Base-by-base conservation (phyloP, 2,797 vertebrate species). In the Trachurus trachurus region DNA sequence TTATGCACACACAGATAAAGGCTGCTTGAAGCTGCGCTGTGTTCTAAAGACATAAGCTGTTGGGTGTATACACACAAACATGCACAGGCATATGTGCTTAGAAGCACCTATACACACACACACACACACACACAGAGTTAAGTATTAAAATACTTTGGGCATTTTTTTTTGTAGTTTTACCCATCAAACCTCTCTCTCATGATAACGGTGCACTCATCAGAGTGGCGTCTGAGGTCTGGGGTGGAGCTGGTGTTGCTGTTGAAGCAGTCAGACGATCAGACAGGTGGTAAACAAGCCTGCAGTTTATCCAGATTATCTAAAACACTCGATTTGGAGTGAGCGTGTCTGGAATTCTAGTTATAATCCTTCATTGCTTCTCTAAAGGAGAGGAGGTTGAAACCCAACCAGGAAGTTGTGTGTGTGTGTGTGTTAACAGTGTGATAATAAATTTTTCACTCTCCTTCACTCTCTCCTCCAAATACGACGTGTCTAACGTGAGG, bases 1-100 rank as follows among this genome's bases (percentile, higher is more conserved):
- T 88, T 54, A 37, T 75, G 74, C 80, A 12, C 17, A 21, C 50
- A 13, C 65, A 68, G 77, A 89, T 81, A 73, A 83, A 81, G 49
- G 16, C 54, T 2, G 8, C 4, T 29, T 40, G 9, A 67, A 66
- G 73, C 77, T 6, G 34, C 11, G 31, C 53, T 22, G 77, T 71
- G 52, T 68, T 80, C 65, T 54, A 60, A 62, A 76, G 47, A 71
- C 60, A 60, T 72, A 78, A 82, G 44, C 78, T 71, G 54, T 13
- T 6, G 49, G 54, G 12, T 37, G n/a, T 42, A 70, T 31, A 44
- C 5, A 49, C 15, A 74, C 19, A 47, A 29, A 75, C 21, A 59
- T 1, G 0, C 16, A 52, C 58, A 40, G 26, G 45, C 2, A 40
- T 39, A 44, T 31, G 19, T 52, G 22, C 37, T 37, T 2, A 31